phyloP scores from a whole-genome alignment of 2,888 invertebrate species.

The Bruchidius siliquastri region DNA sequence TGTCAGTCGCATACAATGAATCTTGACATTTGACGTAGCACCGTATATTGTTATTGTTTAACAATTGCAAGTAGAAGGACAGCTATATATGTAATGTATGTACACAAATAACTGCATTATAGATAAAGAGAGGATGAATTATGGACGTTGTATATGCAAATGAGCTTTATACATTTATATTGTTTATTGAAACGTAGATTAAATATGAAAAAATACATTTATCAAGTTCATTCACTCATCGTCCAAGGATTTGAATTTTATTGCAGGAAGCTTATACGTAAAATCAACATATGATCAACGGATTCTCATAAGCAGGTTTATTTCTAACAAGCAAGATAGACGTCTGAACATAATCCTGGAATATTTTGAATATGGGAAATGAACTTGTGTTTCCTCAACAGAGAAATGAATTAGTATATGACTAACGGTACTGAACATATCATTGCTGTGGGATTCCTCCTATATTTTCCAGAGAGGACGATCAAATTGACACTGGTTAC shows the following conservation, averaged over 20 bases:
- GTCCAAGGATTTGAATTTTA: background rate
- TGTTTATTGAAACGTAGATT: background rate
- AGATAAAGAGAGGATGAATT: background rate
- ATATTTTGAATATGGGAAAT: no score
- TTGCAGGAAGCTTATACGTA: background rate
- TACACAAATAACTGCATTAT: background rate
- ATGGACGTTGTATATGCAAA: background rate
- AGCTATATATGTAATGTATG: background rate
- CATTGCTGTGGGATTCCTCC: no score
- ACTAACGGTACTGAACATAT: no score
- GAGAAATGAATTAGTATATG: no score
- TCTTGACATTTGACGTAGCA: no score
- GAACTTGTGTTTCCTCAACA: no score
- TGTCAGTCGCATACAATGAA: no score
- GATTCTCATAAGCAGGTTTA: background rate
- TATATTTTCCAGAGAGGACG: no score
- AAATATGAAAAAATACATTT: background rate
- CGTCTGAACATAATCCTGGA: no score
- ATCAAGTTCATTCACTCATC: background rate
- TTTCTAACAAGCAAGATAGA: no score
- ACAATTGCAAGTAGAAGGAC: background rate
- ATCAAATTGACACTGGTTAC: no score
- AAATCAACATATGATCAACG: background rate
- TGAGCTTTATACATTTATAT: background rate
- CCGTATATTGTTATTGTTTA: no score